Evolutionary conservation across 2,888 invertebrate species (phyloP).

Genomic region (Uropetala carovei): DNA sequence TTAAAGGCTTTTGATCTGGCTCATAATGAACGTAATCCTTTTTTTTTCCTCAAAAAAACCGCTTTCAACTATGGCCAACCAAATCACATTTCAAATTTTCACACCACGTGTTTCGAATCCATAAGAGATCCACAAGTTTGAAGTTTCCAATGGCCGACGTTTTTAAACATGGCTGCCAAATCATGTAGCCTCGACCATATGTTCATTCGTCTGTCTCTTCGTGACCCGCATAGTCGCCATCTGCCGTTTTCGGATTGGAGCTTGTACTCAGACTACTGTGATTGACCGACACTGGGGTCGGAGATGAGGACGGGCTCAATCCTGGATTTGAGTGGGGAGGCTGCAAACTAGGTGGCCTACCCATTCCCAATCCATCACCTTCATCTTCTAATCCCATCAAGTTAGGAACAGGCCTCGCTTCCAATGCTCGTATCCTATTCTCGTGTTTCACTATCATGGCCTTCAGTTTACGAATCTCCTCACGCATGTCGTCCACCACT

Average conservation of each 20-base stretch:
- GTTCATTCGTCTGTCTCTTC: conserved; percentile 50
- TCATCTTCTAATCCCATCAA: conserved; percentile 67
- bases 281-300: conserved; percentile 66
- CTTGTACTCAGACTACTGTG: conserved; percentile 44
- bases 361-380: conserved; percentile 68
- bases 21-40: conserved; percentile 43
- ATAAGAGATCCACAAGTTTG: conserved; percentile 39
- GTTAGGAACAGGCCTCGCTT: conserved; percentile 75
- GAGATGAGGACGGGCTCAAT: conserved; percentile 68
- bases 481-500: conserved; percentile 88
- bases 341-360: conserved; percentile 66
- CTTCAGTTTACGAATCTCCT: conserved; percentile 93
- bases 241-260: conserved; percentile 17
- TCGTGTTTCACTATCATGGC: conserved; percentile 97
- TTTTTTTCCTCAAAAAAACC: background rate
- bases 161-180: conserved; percentile 2
- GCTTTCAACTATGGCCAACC: conserved; percentile 41
- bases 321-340: conserved; percentile 31
- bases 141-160: conserved; percentile 12
- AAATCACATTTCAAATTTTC: conserved; percentile 56
- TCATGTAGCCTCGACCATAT: background rate
- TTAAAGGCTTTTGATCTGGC: conserved; percentile 49
- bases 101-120: conserved; percentile 24
- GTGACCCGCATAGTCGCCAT: conserved; percentile 18
- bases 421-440: conserved; percentile 88